Evolutionary conservation across 2,888 invertebrate species (phyloP), one percentile per base, ranked within the genome.

Genomic region (Orchesellides sinensis): DNA sequence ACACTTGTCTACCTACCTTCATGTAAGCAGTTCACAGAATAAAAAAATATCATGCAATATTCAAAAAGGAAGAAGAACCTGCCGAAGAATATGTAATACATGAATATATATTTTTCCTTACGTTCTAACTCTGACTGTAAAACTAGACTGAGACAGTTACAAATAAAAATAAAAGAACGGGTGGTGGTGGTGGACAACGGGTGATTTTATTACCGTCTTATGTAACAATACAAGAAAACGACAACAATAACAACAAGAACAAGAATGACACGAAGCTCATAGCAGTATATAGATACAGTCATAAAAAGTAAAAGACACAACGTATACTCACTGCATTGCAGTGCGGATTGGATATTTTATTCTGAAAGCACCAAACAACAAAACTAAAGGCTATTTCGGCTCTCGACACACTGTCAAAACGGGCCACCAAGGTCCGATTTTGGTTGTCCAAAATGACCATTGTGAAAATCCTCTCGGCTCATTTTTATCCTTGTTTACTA

Each of bases 371-470:
- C n/a, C n/a, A n/a, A n/a, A n/a, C n/a, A n/a, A n/a, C n/a, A n/a
- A n/a, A n/a, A n/a, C n/a, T n/a, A n/a, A 80, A 73, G 73, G 72
- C 81, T 74, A 81, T 81, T 81, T 59, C 81, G 69, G 69, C 73
- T 73, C 73, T 81, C 81, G 66, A 59, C 80, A 80, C 66, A 40
- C 74, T 73, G 35, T 56, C 61, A 72, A 61, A 73, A 87, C 86
- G 84, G 84, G 86, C 84, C 87, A 86, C 87, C 82, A 84, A 85
- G 86, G 87, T 79, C 84, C 87, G 84, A 87, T 87, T 87, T 83
- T 84, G 78, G 84, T 85, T 84, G 81, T 83, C 80, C 83, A 83
- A 84, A 84, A 81, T 81, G 81, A 74, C 74, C 81, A 81, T 74
- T 81, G 54, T 73, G 66, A 80, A 80, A 80, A 80, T 77, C 68